Evolutionary conservation across 2,797 vertebrate species (phyloP).

Genomic region (Enteromius trimaculatus): DNA sequence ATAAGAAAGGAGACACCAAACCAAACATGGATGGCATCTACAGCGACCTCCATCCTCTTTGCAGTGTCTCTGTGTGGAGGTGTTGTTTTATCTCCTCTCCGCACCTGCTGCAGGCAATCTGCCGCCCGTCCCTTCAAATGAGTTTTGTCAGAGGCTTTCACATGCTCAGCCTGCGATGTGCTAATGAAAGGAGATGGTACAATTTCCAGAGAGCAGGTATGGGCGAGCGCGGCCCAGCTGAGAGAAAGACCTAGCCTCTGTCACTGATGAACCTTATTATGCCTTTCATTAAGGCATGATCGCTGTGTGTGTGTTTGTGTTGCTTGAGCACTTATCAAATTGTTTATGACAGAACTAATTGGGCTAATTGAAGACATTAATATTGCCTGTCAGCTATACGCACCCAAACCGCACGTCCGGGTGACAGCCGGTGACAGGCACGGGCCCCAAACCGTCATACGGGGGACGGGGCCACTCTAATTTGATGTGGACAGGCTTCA

Average conservation of each 20-base stretch:
- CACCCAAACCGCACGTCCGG: constrained; percentile 93
- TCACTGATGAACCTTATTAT: constrained; percentile 97
- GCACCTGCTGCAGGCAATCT: constrained; percentile 97
- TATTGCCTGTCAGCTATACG: constrained; percentile 99
- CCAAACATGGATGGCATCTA: constrained; percentile 64
- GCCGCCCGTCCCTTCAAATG: constrained; percentile 88
- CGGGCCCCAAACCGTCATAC: constrained; percentile 77
- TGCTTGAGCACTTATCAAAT: constrained; percentile 97
- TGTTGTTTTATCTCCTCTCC: constrained; percentile 90
- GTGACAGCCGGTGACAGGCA: constrained; percentile 99
- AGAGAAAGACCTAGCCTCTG: constrained; percentile 83
- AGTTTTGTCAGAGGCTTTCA: constrained; percentile 99
- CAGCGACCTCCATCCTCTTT: constrained; percentile 47
- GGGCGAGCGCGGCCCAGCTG: constrained; percentile 90
- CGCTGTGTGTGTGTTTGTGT: constrained; percentile 94
- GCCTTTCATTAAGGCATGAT: constrained; percentile 90
- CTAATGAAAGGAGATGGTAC: constrained; percentile 99
- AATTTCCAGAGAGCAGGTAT: constrained; percentile 98
- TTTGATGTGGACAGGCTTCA: constrained; percentile 96
- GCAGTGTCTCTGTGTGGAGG: constrained; percentile 53
- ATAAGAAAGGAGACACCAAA: constrained; percentile 73
- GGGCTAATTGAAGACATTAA: constrained; percentile 99
- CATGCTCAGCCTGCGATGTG: constrained; percentile 86
- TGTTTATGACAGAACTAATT: constrained; percentile 99
- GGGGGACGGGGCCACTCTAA: constrained; percentile 95